Evolutionary conservation across 2,888 invertebrate species (phyloP), one percentile per base, ranked within the genome.

Genomic region (Pediacus dermestoides): DNA sequence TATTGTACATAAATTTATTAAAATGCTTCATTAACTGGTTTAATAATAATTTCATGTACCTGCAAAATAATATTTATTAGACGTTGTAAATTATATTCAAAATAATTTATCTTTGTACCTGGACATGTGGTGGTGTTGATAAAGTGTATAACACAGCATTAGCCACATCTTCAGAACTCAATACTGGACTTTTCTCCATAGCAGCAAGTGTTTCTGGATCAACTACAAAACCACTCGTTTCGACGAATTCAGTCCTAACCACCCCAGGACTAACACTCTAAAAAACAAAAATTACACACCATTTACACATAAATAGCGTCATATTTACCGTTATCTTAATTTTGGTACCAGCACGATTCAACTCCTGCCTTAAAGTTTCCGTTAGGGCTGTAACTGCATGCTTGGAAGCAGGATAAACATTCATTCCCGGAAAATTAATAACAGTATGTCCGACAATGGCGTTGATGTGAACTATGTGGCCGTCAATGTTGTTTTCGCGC

Each of bases 211-310:
- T 10, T 10, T 9, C 3, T 23, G n/a, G 3, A 6, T 10, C 23
- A 4, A 18, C 10, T 23, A 23, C 23, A 3, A 9, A 9, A 9
- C n/a, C 8, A n/a, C 10, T 3, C n/a, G 3, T n/a, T n/a, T n/a
- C 6, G 2, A 40, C n/a, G 8, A 52, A 26, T 30, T 49, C 46
- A 8, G 50, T 50, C 10, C 42, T 37, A n/a, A 48, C 48, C 4
- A 41, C 10, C 2, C 54, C 57, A 11, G 57, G 57, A 42, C 57
- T 57, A 14, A 57, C 32, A 34, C 52, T 52, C 57, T 57, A 23
- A 23, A 23, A 3, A 23, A 23, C n/a, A 3, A 3, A 4, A 3
- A n/a, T n/a, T n/a, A n/a, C n/a, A n/a, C n/a, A n/a, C n/a, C n/a
- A 6, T 23, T 7, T 9, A 23, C 4, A 23, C 10, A n/a, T n/a